A percentile compares a stretch with the other conserved stretches of the same genome.
These are phyloP conservation scores for Melanotaenia nigrans DNA, from an alignment of 2,797 vertebrate genomes.

Conservation along the genomic window DNA sequence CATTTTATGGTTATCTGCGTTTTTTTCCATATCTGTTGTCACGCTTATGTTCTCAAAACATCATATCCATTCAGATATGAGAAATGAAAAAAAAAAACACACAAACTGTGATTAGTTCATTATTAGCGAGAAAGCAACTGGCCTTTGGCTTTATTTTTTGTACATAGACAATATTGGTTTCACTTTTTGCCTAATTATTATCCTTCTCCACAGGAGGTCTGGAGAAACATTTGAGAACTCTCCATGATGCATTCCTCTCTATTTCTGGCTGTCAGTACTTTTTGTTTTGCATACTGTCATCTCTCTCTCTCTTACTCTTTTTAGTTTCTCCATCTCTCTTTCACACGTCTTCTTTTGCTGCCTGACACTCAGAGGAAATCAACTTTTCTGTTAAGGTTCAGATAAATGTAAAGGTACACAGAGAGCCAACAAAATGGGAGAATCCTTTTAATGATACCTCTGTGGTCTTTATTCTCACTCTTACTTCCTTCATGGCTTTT, in stretches of 20 bases:
- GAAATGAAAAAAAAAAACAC: constrained; percentile 17
- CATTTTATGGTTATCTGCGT: constrained; percentile 18
- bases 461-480: constrained; percentile 43
- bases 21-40: constrained; percentile 2
- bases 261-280: constrained; percentile 50
- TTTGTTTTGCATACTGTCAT: constrained; percentile 40
- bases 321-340: constrained; percentile 27
- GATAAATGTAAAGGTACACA: constrained; percentile 61
- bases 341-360: constrained; percentile 21
- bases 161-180: constrained; percentile 45
- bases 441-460: constrained; percentile 53
- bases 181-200: constrained; percentile 61
- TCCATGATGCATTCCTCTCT: constrained; percentile 41
- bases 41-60: constrained; percentile 14
- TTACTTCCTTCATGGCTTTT: constrained; percentile 56
- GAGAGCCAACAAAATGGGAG: constrained; percentile 57
- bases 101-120: constrained; percentile 38
- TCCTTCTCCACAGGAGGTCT: constrained; percentile 54
- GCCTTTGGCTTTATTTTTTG: constrained; percentile 28
- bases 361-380: constrained; percentile 61
- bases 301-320: constrained; percentile 24
- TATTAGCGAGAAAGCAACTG: constrained; percentile 39
- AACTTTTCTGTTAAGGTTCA: constrained; percentile 61
- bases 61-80: constrained; percentile 37
- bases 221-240: constrained; percentile 37